These are phyloP conservation scores for Pyxicephalus adspersus DNA, from an alignment of 2,113 vertebrate genomes.

Conservation along the genomic window DNA sequence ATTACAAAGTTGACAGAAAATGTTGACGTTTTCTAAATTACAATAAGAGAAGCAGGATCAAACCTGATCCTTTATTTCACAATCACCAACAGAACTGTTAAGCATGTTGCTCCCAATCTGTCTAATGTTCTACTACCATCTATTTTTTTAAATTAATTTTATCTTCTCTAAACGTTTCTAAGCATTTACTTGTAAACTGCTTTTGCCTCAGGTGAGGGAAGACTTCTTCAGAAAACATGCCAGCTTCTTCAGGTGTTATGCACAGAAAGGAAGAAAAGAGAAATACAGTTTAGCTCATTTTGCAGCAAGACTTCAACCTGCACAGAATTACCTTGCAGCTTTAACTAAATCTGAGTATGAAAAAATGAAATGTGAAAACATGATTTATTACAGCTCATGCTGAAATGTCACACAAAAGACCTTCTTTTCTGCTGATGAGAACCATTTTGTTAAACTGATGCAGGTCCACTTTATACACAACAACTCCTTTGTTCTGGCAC, in stretches of 20 bases:
- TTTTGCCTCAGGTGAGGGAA: conserved; percentile 35
- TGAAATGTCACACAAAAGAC: conserved; percentile 14
- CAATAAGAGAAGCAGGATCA: background rate
- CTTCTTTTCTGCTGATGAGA: background rate
- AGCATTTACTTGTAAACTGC: background rate
- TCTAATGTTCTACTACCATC: conserved; percentile 9
- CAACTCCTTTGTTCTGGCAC: background rate
- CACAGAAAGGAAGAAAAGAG: background rate
- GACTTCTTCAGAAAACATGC: background rate
- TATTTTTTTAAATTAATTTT: background rate
- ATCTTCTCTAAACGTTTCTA: conserved; percentile 10
- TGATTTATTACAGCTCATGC: background rate
- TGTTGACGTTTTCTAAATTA: too few species aligned
- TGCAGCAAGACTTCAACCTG: background rate
- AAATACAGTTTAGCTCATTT: background rate
- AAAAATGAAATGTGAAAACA: background rate
- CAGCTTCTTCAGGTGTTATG: background rate
- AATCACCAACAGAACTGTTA: background rate
- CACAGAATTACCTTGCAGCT: conserved; percentile 11
- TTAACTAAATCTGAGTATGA: conserved; percentile 1
- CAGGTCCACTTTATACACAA: background rate
- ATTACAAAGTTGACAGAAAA: too few species aligned
- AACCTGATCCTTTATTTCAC: background rate
- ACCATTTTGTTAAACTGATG: background rate
- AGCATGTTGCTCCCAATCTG: background rate